These are phyloP conservation scores for Melanaphis sacchari DNA, from an alignment of 1,140 invertebrate genomes.

Conservation along the genomic window DNA sequence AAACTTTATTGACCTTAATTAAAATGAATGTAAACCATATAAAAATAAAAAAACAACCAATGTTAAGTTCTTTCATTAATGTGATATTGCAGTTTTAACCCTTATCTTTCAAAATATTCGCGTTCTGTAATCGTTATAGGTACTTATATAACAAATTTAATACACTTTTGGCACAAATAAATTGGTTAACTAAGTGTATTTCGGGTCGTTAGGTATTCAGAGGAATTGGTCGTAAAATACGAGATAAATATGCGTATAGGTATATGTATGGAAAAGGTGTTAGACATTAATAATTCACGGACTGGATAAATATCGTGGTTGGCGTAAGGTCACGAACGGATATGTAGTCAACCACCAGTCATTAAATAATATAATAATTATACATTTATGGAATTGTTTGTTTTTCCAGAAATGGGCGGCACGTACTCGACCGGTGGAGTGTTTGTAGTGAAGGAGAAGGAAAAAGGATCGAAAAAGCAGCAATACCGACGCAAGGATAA, in stretches of 20 bases:
- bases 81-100: neutral
- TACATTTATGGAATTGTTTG: neutral
- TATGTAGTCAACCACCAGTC: neutral
- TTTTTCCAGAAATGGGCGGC: slow-evolving; percentile 49
- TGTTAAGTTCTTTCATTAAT: neutral
- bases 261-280: neutral
- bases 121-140: neutral
- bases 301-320: neutral
- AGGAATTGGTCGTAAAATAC: neutral
- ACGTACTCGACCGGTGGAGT: slow-evolving; percentile 47
- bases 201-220: neutral
- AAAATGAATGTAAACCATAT: neutral
- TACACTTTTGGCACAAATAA: neutral
- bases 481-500: neutral
- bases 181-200: neutral
- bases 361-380: slow-evolving; percentile 18
- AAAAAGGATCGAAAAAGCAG: slow-evolving; percentile 40
- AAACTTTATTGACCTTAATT: neutral
- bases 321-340: neutral
- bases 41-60: neutral
- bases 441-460: slow-evolving; percentile 50
- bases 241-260: neutral
- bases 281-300: neutral
- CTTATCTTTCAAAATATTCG: neutral
- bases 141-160: neutral